These are phyloP conservation scores for Eclectus roratus DNA, from an alignment of 2,113 vertebrate genomes.

Conservation along the genomic window DNA sequence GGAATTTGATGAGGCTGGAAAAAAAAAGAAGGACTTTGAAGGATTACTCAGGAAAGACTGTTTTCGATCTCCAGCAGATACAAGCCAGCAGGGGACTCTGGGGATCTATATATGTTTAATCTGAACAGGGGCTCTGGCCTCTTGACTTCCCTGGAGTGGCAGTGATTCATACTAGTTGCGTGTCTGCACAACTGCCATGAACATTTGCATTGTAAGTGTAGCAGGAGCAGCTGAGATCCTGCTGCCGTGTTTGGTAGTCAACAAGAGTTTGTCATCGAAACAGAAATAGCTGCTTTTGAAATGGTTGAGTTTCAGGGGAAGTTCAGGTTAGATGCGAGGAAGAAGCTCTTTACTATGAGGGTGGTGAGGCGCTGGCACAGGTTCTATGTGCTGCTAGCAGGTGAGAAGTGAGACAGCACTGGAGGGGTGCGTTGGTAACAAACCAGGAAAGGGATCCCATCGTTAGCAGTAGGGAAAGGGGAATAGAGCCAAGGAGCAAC, in stretches of 20 bases:
- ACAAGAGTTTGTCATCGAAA: background rate
- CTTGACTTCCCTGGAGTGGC: background rate
- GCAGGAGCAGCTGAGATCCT: background rate
- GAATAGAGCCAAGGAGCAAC: background rate
- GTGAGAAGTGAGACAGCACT: background rate
- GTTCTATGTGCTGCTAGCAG: background rate
- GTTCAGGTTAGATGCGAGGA: background rate
- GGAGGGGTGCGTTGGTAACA: background rate
- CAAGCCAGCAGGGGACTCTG: background rate
- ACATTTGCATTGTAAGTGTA: background rate
- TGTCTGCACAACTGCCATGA: background rate
- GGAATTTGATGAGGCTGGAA: background rate
- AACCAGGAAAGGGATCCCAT: background rate
- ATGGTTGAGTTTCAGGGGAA: background rate
- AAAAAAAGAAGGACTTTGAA: background rate
- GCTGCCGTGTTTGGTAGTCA: background rate
- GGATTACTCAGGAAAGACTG: background rate
- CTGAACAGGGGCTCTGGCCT: background rate
- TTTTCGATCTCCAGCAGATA: conserved; percentile 16
- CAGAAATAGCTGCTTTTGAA: background rate
- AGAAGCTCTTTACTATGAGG: background rate
- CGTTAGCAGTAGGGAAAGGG: background rate
- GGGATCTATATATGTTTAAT: background rate
- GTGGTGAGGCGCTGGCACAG: background rate
- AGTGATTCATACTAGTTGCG: background rate